Evolutionary conservation across 1,140 invertebrate species (phyloP).

Genomic region (Metopolophium dirhodum): DNA sequence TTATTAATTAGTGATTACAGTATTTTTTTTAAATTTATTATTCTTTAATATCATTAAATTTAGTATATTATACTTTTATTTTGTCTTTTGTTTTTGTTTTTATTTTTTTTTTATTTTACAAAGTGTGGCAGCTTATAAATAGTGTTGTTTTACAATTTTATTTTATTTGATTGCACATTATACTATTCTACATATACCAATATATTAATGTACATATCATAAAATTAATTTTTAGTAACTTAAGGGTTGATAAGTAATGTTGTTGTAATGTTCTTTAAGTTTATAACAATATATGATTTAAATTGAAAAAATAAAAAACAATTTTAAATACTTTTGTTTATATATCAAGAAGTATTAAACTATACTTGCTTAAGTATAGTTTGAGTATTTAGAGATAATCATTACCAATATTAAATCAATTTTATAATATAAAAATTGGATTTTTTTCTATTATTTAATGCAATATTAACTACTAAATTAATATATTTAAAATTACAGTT

Average conservation of each 20-base stretch:
- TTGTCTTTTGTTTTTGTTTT: constrained; percentile 39
- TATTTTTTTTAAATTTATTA: constrained; percentile 48
- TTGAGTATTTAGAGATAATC: neutral
- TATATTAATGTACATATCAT: constrained; percentile 19
- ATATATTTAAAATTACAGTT: neutral
- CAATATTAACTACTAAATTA: neutral
- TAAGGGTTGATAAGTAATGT: neutral
- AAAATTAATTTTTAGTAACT: neutral
- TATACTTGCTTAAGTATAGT: neutral
- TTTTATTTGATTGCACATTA: constrained; percentile 39
- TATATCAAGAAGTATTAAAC: neutral
- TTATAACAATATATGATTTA: neutral
- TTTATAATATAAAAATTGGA: neutral
- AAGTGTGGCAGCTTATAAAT: constrained; percentile 51
- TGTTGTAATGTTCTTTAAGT: constrained; percentile 1
- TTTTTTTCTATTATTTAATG: neutral
- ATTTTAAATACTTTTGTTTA: neutral
- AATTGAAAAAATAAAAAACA: neutral
- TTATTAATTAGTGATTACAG: constrained; percentile 38
- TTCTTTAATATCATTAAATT: constrained; percentile 37
- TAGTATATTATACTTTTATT: constrained; percentile 39
- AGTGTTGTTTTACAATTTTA: constrained; percentile 30
- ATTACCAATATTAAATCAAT: neutral
- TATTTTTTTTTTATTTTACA: constrained; percentile 41
- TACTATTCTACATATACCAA: neutral